Base-by-base conservation (phyloP, 2,888 invertebrate genomes). In the Bugula neritina region DNA sequence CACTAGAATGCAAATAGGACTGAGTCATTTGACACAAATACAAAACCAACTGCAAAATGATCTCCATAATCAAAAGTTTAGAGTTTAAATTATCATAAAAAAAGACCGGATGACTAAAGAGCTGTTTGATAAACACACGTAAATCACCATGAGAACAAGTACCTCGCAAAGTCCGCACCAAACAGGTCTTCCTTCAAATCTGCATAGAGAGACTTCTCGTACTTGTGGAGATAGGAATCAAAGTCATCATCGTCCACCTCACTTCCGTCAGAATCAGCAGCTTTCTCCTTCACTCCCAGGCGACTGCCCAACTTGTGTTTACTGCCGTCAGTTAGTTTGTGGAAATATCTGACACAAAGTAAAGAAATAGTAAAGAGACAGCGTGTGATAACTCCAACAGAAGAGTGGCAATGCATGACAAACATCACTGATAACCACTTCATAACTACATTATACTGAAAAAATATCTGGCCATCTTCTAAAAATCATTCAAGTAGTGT, bases 151-250 rank as follows among this genome's bases (percentile, higher is more conserved):
- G n/a, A n/a, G n/a, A n/a, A 43, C 17, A 5, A 43, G 43, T 73
- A 75, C 57, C 69, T 77, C 71, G 74, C 77, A 76, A 73, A 77
- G 73, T 75, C 78, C 72, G 79, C 77, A 76, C 54, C 86, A 77
- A 87, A 63, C 10, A 31, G 31, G 31, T 63, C 63, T 34, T 63
- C 63, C 17, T 27, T 31, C 29, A 63, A 2, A n/a, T 63, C 63
- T 13, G 21, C 13, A 27, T 63, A 63, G 13, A 63, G 27, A 3
- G 63, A 63, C 29, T n/a, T 63, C 63, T 63, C 63, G 31, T 63
- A 63, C n/a, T 63, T 63, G 63, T 27, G 10, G 17, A 63, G 63
- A n/a, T 63, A 63, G 31, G 63, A 31, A 34, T 72, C 29, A 43
- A 55, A 71, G 52, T 52, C 73, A 71, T 71, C 29, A 23, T 71